Conservation (phyloP, 1,140 invertebrate genomes). For the Pinna nobilis region DNA sequence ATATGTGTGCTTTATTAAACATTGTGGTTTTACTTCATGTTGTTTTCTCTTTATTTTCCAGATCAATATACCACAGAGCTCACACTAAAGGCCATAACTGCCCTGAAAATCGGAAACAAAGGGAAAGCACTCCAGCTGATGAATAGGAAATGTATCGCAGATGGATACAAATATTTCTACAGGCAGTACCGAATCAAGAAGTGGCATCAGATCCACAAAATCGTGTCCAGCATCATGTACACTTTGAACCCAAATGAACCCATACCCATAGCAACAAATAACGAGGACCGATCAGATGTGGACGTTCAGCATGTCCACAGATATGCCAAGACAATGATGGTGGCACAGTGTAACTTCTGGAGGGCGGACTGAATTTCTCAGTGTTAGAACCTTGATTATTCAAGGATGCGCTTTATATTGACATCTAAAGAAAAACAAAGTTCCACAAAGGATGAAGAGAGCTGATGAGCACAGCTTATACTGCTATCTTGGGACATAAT, state of each 20-base stretch:
- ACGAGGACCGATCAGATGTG: not conserved
- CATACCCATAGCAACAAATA: not conserved
- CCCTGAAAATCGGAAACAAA: slow-evolving; percentile 22
- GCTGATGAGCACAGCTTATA: too few relatives aligned
- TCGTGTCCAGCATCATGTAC: not conserved
- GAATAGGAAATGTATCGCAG: slow-evolving; percentile 23
- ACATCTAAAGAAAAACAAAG: too few relatives aligned
- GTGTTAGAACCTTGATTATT: too few relatives aligned
- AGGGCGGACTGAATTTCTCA: not conserved
- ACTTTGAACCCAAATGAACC: not conserved
- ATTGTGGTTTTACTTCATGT: not conserved
- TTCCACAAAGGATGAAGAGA: too few relatives aligned
- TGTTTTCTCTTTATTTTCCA: slow-evolving; percentile 7
- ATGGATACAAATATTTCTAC: slow-evolving; percentile 33
- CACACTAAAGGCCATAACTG: slow-evolving; percentile 10
- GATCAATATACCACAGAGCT: slow-evolving; percentile 25
- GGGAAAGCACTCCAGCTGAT: slow-evolving; percentile 23
- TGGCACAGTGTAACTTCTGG: slow-evolving; percentile 28
- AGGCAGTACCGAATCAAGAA: slow-evolving; percentile 31
- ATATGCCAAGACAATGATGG: slow-evolving; percentile 27
- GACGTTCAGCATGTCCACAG: slow-evolving; percentile 20
- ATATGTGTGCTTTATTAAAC: too few relatives aligned
- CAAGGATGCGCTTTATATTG: too few relatives aligned
- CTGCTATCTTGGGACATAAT: too few relatives aligned
- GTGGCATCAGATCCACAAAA: slow-evolving; percentile 10